phyloP scores from a whole-genome alignment of 64 coral and sea anemone genomes.

The Dendronephthya gigantea region DNA sequence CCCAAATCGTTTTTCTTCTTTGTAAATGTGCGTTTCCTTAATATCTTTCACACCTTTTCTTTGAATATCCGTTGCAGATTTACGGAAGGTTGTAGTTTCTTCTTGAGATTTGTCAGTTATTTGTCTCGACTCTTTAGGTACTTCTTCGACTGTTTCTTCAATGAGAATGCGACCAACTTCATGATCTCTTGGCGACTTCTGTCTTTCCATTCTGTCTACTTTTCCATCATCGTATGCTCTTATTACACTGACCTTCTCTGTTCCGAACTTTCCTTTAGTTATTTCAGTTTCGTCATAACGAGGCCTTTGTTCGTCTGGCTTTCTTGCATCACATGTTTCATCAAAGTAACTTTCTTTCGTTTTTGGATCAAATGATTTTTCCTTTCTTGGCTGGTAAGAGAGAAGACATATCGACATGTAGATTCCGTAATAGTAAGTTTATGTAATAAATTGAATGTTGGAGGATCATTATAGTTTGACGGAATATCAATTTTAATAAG shows the following conservation, averaged over 20 bases:
- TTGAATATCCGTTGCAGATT: not conserved
- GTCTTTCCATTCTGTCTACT: not conserved
- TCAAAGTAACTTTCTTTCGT: not conserved
- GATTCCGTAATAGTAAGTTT: too few relatives aligned
- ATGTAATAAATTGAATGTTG: too few relatives aligned
- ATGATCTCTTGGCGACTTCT: not conserved
- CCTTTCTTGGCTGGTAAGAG: not conserved
- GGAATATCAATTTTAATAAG: too few relatives aligned
- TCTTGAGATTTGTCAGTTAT: not conserved
- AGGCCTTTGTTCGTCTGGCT: not conserved
- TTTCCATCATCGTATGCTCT: not conserved
- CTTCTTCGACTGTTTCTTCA: not conserved
- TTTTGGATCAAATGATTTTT: not conserved
- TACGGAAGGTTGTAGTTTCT: not conserved
- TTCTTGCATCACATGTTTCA: not conserved
- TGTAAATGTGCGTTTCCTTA: not conserved
- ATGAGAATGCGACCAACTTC: not conserved
- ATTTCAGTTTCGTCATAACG: not conserved
- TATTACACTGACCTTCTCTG: not conserved
- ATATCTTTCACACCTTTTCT: not conserved
- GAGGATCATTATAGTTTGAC: too few relatives aligned
- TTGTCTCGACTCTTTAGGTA: not conserved
- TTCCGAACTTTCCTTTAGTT: not conserved
- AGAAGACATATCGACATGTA: not conserved
- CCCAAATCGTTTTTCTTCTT: not conserved